A percentile compares a stretch with the other conserved stretches of the same genome.
Conservation (phyloP, 2,113 vertebrate genomes). For the Clarias gariepinus region DNA sequence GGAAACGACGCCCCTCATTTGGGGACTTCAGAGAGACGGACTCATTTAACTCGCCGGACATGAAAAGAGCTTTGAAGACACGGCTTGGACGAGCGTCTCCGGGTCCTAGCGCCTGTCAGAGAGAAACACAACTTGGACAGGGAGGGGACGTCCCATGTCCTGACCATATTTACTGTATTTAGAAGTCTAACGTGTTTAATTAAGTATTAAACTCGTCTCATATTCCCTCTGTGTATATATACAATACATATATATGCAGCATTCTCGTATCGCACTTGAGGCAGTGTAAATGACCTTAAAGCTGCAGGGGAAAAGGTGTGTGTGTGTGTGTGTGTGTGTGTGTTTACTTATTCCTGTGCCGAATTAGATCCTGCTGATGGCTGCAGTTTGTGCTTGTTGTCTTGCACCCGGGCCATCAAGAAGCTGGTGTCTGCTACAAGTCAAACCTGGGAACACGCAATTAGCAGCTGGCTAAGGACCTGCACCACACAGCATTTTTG, state of each 20-base stretch:
- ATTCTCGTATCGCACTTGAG: not conserved
- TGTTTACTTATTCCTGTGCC: slow-evolving; percentile 5
- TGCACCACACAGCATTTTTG: slow-evolving; percentile 27
- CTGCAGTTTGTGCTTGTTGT: slow-evolving; percentile 32
- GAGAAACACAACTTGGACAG: not conserved
- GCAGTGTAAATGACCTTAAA: not conserved
- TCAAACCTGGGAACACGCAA: slow-evolving; percentile 15
- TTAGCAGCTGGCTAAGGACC: slow-evolving; percentile 24
- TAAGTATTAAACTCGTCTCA: too few species aligned
- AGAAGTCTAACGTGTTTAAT: not conserved
- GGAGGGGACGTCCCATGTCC: not conserved
- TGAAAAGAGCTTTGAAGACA: slow-evolving; percentile 68
- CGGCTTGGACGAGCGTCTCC: not conserved
- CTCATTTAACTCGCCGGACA: slow-evolving; percentile 65
- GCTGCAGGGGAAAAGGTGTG: not conserved
- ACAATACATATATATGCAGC: too few species aligned
- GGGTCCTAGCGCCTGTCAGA: not conserved
- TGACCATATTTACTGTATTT: not conserved
- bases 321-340: slow-evolving; percentile 5
- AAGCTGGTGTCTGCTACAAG: slow-evolving; percentile 13
- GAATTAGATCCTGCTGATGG: slow-evolving; percentile 35
- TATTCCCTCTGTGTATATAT: not conserved
- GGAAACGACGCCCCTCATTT: slow-evolving; percentile 14
- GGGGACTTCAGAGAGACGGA: slow-evolving; percentile 44
- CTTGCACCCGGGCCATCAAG: slow-evolving; percentile 7